phyloP scores from a whole-genome alignment of 2,888 invertebrate species.

The Luperina testacea region DNA sequence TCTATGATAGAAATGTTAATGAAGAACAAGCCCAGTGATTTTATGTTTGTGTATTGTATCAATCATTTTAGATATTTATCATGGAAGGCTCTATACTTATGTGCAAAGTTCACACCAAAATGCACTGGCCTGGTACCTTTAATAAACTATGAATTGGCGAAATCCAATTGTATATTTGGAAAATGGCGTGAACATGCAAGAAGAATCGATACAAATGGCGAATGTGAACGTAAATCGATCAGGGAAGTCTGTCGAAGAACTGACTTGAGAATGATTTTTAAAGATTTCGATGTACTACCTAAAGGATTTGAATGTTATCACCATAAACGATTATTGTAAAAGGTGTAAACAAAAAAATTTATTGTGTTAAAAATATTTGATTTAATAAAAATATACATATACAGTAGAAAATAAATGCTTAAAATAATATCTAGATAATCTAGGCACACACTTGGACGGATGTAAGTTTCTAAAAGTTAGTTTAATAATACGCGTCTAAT shows the following conservation, averaged over 20 bases:
- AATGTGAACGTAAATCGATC: slow-evolving; percentile 69
- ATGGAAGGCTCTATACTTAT: slow-evolving; percentile 83
- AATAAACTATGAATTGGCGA: slow-evolving; percentile 79
- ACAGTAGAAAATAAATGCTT: slow-evolving; percentile 39
- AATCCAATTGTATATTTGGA: slow-evolving; percentile 85
- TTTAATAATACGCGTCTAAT: no score
- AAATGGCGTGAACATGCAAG: slow-evolving; percentile 84
- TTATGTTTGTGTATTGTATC: slow-evolving; percentile 82
- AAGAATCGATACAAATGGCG: slow-evolving; percentile 78
- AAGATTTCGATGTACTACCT: slow-evolving; percentile 78
- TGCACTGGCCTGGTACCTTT: slow-evolving; percentile 79
- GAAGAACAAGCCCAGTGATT: slow-evolving; percentile 75
- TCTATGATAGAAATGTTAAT: slow-evolving; percentile 79
- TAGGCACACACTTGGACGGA: slow-evolving; percentile 54
- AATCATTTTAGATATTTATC: slow-evolving; percentile 87
- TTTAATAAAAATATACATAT: slow-evolving; percentile 32
- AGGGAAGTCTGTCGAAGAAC: slow-evolving; percentile 80
- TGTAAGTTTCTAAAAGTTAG: slow-evolving; percentile 26
- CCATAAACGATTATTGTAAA: slow-evolving; percentile 69
- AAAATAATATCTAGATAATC: slow-evolving; percentile 34
- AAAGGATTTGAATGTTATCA: slow-evolving; percentile 81
- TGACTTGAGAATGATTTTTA: slow-evolving; percentile 79
- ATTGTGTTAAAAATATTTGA: slow-evolving; percentile 44
- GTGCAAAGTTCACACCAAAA: slow-evolving; percentile 81
- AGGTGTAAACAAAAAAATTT: slow-evolving; percentile 51